Conservation (phyloP, 1,140 invertebrate genomes). For the Pseudomyrmex sp. region DNA sequence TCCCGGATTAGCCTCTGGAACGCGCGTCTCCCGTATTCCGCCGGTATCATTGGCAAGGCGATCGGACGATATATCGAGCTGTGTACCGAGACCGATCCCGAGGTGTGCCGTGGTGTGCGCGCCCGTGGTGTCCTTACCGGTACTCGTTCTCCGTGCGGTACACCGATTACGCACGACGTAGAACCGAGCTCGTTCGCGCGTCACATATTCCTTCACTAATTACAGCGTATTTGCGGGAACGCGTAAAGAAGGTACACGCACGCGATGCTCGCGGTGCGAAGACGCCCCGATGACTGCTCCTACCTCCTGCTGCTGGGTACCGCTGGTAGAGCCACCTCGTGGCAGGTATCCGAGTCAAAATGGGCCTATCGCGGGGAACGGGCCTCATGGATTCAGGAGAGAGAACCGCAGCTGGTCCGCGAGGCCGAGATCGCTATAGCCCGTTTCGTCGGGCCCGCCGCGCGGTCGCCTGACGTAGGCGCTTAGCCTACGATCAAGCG, state of each 20-base stretch:
- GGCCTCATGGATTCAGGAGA: constrained; percentile 67
- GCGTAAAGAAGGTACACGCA: constrained; percentile 65
- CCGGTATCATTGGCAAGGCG: constrained; percentile 67
- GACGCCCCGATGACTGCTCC: constrained; percentile 83
- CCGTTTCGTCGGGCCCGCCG: constrained; percentile 50
- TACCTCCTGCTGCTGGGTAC: constrained; percentile 80
- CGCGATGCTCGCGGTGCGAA: constrained; percentile 82
- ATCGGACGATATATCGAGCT: background rate
- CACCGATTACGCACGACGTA: constrained; percentile 5
- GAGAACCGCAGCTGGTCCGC: constrained; percentile 63
- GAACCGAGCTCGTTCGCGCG: background rate
- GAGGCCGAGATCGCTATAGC: constrained; percentile 30
- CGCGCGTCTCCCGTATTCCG: constrained; percentile 27
- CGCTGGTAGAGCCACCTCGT: constrained; percentile 85
- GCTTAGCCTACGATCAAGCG: background rate
- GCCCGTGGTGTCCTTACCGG: background rate
- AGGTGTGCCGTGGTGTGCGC: constrained; percentile 1
- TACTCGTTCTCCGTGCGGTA: background rate
- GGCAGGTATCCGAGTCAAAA: constrained; percentile 78
- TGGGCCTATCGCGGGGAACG: constrained; percentile 69
- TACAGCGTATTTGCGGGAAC: constrained; percentile 49
- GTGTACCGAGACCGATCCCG: constrained; percentile 10
- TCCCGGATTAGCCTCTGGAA: constrained; percentile 61
- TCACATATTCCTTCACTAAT: constrained; percentile 11
- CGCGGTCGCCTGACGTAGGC: constrained; percentile 4